Conservation (phyloP, 2,797 vertebrate genomes). For the Siniperca obscura region DNA sequence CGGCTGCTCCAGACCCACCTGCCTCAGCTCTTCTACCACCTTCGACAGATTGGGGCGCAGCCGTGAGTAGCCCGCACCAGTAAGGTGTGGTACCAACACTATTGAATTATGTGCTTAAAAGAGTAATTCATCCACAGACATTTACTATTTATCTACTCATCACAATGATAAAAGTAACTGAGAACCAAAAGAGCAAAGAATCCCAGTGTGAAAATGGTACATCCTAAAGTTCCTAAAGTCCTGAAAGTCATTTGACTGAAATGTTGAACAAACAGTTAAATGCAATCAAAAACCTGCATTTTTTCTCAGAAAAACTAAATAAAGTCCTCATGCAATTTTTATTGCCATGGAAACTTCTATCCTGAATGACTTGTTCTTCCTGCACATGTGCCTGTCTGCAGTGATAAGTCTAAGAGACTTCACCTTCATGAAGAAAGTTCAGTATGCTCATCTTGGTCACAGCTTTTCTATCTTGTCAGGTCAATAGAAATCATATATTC, state of each 20-base stretch:
- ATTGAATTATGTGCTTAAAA: not conserved
- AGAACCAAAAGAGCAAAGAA: not conserved
- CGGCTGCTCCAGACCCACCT: slow-evolving; percentile 94
- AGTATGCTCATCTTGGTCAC: not conserved
- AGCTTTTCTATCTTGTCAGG: not conserved
- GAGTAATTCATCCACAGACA: not conserved
- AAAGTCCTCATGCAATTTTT: not conserved
- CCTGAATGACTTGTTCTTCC: not conserved
- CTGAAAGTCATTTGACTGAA: not conserved
- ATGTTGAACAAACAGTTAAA: not conserved
- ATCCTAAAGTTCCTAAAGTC: not conserved
- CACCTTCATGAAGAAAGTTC: not conserved
- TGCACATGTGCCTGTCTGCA: not conserved
- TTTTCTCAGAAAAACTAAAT: not conserved
- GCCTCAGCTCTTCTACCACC: slow-evolving; percentile 97
- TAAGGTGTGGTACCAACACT: not conserved
- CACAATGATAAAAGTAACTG: not conserved
- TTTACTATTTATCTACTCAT: not conserved
- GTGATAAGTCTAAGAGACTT: not conserved
- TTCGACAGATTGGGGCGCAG: slow-evolving; percentile 95
- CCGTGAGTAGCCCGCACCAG: slow-evolving; percentile 88
- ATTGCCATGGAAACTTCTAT: not conserved
- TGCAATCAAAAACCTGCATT: not conserved
- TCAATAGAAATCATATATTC: not conserved
- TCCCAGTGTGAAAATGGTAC: not conserved